Evolutionary conservation across 2,888 invertebrate species (phyloP).

Genomic region (Tenthredo scrophulariae): DNA sequence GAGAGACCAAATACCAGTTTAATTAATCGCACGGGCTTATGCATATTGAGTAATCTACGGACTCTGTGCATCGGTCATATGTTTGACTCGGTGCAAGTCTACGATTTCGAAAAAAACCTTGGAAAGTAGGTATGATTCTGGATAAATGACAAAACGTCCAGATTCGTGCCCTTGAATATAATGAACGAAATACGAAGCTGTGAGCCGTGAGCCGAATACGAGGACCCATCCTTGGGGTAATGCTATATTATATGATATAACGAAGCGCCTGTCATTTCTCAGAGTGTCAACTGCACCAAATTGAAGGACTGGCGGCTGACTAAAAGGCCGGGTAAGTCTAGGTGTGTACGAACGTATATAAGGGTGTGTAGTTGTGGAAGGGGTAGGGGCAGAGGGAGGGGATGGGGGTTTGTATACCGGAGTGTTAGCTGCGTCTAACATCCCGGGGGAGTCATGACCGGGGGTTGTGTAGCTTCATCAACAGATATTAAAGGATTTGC

Average conservation of each 20-base stretch:
- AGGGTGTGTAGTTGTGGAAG: conserved; percentile 23
- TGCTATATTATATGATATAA: conserved; percentile 70
- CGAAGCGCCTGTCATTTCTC: conserved; percentile 76
- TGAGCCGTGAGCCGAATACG: background rate
- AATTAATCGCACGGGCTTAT: conserved; percentile 68
- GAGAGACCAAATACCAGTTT: conserved; percentile 70
- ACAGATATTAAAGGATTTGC: conserved; percentile 78
- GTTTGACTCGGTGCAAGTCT: background rate
- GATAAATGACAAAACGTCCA: background rate
- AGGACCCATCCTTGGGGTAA: conserved; percentile 24
- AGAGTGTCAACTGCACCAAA: conserved; percentile 77
- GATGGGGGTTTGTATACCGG: conserved; percentile 45
- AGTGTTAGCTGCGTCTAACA: conserved; percentile 65
- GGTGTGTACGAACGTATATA: conserved; percentile 17
- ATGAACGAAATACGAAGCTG: background rate
- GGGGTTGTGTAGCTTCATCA: conserved; percentile 73
- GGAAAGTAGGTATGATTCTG: background rate
- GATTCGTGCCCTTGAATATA: background rate
- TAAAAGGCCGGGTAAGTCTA: conserved; percentile 28
- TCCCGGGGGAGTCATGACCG: conserved; percentile 74
- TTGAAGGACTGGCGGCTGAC: conserved; percentile 65
- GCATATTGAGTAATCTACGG: background rate
- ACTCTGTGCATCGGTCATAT: background rate
- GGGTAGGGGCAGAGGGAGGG: background rate
- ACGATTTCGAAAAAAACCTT: background rate